Percentiles rank a stretch among this genome's conserved stretches.
Conservation (phyloP, 2,888 invertebrate genomes). For the Mesorhabditis sp. region DNA sequence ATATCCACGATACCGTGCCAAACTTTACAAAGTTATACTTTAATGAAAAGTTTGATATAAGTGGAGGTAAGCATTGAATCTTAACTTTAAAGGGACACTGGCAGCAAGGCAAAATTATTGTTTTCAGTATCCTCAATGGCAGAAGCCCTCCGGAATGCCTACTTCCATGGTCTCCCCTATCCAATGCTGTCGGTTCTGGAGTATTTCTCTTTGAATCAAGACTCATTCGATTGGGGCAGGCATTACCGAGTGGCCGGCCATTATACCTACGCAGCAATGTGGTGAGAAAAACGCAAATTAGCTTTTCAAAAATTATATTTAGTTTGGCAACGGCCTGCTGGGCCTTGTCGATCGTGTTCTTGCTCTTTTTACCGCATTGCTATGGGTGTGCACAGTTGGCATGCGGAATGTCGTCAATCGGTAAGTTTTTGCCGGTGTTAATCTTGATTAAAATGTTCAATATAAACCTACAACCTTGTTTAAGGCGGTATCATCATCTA, state of each 20-base stretch:
- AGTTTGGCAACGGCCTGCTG: constrained; percentile 39
- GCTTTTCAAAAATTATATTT: constrained; percentile 3
- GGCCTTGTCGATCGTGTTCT: constrained; percentile 40
- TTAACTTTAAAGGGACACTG: background rate
- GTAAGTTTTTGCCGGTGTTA: background rate
- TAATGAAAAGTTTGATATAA: constrained; percentile 49
- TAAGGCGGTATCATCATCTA: constrained; percentile 40
- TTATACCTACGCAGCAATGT: constrained; percentile 43
- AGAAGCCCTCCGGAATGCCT: constrained; percentile 40
- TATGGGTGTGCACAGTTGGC: constrained; percentile 30
- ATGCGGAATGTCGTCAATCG: background rate
- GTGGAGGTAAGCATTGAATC: constrained; percentile 21
- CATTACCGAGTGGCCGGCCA: constrained; percentile 53
- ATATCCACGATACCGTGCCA: background rate
- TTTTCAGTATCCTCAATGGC: constrained; percentile 46
- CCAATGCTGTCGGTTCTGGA: constrained; percentile 51
- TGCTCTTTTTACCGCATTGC: constrained; percentile 49
- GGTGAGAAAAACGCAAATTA: constrained; percentile 16
- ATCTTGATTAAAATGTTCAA: background rate
- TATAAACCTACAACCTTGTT: background rate
- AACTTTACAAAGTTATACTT: constrained; percentile 35
- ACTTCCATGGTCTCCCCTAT: constrained; percentile 47
- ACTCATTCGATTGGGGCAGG: constrained; percentile 49
- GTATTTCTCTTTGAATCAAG: constrained; percentile 45
- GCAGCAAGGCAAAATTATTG: background rate